These are phyloP conservation scores for Zosterops japonicus DNA, from an alignment of 2,113 vertebrate species.

Conservation along the genomic window DNA sequence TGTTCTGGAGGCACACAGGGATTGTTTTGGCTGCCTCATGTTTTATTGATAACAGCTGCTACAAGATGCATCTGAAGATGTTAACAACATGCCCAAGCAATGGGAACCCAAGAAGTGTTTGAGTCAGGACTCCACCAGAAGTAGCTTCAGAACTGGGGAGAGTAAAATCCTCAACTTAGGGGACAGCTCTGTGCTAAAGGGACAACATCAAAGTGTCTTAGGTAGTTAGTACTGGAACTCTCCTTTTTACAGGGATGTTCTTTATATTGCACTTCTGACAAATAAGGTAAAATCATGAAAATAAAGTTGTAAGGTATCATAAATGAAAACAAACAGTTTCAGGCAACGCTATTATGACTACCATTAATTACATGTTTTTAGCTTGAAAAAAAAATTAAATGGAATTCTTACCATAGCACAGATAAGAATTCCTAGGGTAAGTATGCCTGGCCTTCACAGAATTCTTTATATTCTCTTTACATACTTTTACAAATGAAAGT, in stretches of 20 bases:
- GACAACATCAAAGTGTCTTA: neutral
- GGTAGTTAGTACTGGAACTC: neutral
- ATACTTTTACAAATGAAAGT: neutral
- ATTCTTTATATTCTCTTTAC: neutral
- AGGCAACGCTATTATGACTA: neutral
- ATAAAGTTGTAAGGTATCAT: neutral
- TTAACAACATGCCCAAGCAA: neutral
- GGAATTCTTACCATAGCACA: neutral
- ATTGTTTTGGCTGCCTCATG: neutral
- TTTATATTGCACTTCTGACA: neutral
- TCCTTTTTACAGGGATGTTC: neutral
- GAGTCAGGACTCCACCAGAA: neutral
- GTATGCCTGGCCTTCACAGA: neutral
- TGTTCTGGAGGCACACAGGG: neutral
- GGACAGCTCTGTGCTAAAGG: neutral
- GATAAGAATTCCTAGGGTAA: neutral
- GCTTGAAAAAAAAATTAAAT: neutral
- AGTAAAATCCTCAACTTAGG: neutral
- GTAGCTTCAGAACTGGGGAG: neutral
- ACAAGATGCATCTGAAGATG: neutral
- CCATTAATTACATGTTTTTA: neutral
- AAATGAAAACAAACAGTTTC: neutral
- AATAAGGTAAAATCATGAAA: neutral
- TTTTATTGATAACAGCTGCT: neutral
- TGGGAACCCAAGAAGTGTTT: neutral